Evolutionary conservation across 2,888 invertebrate genomes (phyloP).

Genomic region (Iselma pallidipennis): DNA sequence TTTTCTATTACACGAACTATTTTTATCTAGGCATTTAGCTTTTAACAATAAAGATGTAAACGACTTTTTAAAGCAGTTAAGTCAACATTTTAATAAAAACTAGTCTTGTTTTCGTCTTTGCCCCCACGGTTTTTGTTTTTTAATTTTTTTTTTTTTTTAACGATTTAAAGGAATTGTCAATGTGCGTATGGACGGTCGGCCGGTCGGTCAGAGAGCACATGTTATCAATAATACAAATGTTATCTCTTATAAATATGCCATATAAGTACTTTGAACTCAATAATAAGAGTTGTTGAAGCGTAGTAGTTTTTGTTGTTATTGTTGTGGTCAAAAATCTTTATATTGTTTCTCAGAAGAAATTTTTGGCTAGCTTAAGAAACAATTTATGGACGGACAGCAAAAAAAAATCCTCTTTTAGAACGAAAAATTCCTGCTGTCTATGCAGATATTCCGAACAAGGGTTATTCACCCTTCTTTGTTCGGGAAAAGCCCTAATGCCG

Average conservation of each 20-base stretch:
- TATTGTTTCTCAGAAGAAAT: too few relatives aligned
- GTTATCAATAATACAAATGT: constrained; percentile 7
- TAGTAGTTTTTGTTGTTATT: neutral
- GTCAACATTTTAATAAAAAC: neutral
- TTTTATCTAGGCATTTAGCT: neutral
- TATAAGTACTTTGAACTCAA: constrained; percentile 21
- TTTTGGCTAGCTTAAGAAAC: too few relatives aligned
- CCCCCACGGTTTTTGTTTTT: neutral
- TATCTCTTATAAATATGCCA: constrained; percentile 17
- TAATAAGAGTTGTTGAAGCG: neutral
- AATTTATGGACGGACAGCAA: too few relatives aligned
- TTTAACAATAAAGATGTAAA: neutral
- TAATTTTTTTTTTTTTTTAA: neutral
- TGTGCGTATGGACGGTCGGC: neutral
- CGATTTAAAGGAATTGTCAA: too few relatives aligned
- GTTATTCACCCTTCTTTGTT: constrained; percentile 2
- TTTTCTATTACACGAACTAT: neutral
- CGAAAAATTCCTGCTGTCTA: too few relatives aligned
- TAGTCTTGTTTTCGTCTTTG: too few relatives aligned
- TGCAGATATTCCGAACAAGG: too few relatives aligned
- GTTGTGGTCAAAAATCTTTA: too few relatives aligned
- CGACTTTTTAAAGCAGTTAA: neutral
- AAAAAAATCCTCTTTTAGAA: too few relatives aligned
- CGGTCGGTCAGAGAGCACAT: constrained; percentile 18
- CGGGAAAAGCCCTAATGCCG: neutral